These are phyloP conservation scores for Acrossocheilus fasciatus DNA, from an alignment of 2,797 vertebrate genomes.

Conservation along the genomic window DNA sequence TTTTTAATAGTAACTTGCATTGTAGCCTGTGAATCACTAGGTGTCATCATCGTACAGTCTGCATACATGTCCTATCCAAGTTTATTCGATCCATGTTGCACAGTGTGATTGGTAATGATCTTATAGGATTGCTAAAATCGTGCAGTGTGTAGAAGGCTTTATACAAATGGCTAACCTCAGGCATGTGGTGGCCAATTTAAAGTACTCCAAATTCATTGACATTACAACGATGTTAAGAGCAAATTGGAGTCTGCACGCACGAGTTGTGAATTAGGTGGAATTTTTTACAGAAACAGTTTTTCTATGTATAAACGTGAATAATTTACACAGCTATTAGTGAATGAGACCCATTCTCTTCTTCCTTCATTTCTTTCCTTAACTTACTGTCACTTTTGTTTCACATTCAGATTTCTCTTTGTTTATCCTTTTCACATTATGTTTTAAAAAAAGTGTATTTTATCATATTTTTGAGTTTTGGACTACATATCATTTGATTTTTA, in stretches of 20 bases:
- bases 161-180: background rate
- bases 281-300: background rate
- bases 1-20: background rate
- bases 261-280: background rate
- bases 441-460: background rate
- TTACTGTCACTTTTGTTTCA: background rate
- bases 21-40: background rate
- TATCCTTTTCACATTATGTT: background rate
- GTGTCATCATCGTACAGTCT: background rate
- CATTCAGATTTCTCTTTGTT: background rate
- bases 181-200: background rate
- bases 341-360: slow-evolving; percentile 20
- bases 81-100: background rate
- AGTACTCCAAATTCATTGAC: background rate
- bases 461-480: background rate
- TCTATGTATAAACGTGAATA: background rate
- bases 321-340: background rate
- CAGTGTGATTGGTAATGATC: background rate
- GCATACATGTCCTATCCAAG: background rate
- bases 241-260: background rate
- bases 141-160: background rate
- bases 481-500: background rate
- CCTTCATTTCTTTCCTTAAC: background rate
- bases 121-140: background rate
- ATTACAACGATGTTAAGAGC: background rate